Evolutionary conservation across 1,140 invertebrate genomes (phyloP).

Genomic region (Aphidius gifuensis): DNA sequence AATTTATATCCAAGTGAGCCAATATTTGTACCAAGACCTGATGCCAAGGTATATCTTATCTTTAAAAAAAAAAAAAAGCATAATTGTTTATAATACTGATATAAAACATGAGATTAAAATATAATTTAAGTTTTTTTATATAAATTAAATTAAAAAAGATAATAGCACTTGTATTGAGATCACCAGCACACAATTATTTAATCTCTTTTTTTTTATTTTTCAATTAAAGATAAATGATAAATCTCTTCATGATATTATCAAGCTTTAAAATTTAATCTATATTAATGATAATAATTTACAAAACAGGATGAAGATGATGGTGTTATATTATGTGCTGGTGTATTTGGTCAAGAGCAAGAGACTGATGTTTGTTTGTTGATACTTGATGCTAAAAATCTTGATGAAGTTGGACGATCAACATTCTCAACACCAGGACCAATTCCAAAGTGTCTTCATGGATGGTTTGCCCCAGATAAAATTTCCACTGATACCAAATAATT

Average conservation of each 20-base stretch:
- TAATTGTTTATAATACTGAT: no score
- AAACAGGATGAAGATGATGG: slow-evolving; percentile 72
- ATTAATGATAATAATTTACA: slow-evolving; percentile 25
- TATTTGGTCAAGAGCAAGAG: slow-evolving; percentile 62
- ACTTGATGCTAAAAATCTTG: slow-evolving; percentile 65
- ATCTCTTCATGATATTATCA: slow-evolving; percentile 12
- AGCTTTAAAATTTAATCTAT: slow-evolving; percentile 5
- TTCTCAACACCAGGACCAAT: slow-evolving; percentile 69
- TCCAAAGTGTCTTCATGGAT: slow-evolving; percentile 79
- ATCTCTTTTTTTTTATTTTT: no score
- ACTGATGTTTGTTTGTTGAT: slow-evolving; percentile 66
- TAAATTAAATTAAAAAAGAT: no score
- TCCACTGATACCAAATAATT: background rate
- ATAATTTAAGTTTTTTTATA: no score
- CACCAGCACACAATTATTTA: no score
- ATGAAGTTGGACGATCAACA: slow-evolving; percentile 65
- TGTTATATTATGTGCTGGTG: slow-evolving; percentile 66
- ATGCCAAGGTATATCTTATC: slow-evolving; percentile 57
- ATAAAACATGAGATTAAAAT: no score
- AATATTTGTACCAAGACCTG: slow-evolving; percentile 74
- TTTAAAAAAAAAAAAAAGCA: no score
- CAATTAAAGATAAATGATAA: no score
- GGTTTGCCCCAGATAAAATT: slow-evolving; percentile 58
- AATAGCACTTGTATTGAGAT: no score
- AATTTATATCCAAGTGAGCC: slow-evolving; percentile 83